These are phyloP conservation scores for Miichthys miiuy DNA, from an alignment of 2,797 vertebrate species.

Conservation along the genomic window DNA sequence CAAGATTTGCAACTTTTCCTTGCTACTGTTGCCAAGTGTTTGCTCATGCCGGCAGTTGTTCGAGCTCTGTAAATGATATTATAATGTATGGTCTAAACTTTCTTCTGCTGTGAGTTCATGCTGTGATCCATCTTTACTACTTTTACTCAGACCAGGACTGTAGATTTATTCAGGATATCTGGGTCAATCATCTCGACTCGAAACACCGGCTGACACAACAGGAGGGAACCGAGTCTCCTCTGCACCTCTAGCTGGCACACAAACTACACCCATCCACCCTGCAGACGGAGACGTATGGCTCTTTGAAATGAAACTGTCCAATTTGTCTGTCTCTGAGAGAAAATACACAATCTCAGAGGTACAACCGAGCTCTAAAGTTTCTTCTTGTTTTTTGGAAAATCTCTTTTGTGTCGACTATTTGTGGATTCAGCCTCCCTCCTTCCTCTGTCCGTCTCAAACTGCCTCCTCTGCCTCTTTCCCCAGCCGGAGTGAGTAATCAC, in stretches of 20 bases:
- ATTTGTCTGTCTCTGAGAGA: slow-evolving; percentile 3
- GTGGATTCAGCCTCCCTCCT: slow-evolving; percentile 29
- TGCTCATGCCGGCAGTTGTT: too few species aligned
- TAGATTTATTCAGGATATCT: slow-evolving; percentile 48
- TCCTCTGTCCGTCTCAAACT: slow-evolving; percentile 9
- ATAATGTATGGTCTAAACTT: too few species aligned
- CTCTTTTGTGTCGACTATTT: slow-evolving; percentile 39
- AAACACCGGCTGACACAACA: slow-evolving; percentile 28
- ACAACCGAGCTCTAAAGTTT: neutral
- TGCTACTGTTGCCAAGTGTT: too few species aligned
- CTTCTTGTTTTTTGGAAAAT: slow-evolving; percentile 18
- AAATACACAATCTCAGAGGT: slow-evolving; percentile 15
- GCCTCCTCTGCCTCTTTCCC: slow-evolving; percentile 44
- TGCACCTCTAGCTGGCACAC: slow-evolving; percentile 23
- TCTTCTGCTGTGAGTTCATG: too few species aligned
- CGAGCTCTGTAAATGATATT: too few species aligned
- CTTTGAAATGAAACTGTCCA: slow-evolving; percentile 20
- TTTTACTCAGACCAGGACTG: neutral
- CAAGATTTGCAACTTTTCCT: too few species aligned
- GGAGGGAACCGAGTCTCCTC: slow-evolving; percentile 12
- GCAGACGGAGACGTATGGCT: neutral
- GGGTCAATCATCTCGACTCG: slow-evolving; percentile 24
- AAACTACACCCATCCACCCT: slow-evolving; percentile 25
- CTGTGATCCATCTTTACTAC: slow-evolving; percentile 18
- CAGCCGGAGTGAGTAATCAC: slow-evolving; percentile 63